A percentile compares a stretch with the other conserved stretches of the same genome.
These are phyloP conservation scores for Aporrectodea caliginosa DNA, from an alignment of 1,140 invertebrate species.

Conservation along the genomic window DNA sequence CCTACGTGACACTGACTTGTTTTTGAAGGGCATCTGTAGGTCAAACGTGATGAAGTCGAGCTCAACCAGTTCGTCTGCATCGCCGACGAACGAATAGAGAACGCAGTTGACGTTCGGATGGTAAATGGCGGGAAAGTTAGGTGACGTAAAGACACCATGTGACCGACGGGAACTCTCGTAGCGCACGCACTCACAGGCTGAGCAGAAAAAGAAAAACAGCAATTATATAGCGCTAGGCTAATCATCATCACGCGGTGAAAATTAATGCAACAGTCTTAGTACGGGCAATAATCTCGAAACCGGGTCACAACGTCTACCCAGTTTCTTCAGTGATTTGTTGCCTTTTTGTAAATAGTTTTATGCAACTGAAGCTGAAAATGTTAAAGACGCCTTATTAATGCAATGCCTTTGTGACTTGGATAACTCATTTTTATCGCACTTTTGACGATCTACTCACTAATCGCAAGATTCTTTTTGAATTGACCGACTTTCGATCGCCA, in stretches of 20 bases:
- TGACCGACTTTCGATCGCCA: too few relatives aligned
- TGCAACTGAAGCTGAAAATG: too few relatives aligned
- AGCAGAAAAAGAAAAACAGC: not conserved
- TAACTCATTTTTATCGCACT: too few relatives aligned
- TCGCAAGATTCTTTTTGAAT: too few relatives aligned
- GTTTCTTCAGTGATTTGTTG: not conserved
- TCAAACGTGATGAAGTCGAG: conserved; percentile 77
- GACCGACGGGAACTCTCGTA: conserved; percentile 73
- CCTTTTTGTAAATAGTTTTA: not conserved
- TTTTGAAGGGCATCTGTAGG: conserved; percentile 55
- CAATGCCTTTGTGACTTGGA: too few relatives aligned
- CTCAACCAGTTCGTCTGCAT: conserved; percentile 73
- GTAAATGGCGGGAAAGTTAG: conserved; percentile 74
- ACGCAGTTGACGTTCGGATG: conserved; percentile 72
- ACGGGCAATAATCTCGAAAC: too few relatives aligned
- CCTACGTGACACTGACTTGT: too few relatives aligned
- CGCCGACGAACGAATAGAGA: conserved; percentile 77
- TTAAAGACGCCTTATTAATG: too few relatives aligned
- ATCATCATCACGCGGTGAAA: not conserved
- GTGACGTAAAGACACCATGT: conserved; percentile 74
- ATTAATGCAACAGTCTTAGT: not conserved
- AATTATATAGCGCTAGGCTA: not conserved
- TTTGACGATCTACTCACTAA: too few relatives aligned
- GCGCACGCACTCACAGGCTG: conserved; percentile 77
- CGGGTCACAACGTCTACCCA: not conserved